Evolutionary conservation across 2,113 vertebrate genomes (phyloP), one percentile per base, ranked within the genome.

Genomic region (Prietella phreatophila): DNA sequence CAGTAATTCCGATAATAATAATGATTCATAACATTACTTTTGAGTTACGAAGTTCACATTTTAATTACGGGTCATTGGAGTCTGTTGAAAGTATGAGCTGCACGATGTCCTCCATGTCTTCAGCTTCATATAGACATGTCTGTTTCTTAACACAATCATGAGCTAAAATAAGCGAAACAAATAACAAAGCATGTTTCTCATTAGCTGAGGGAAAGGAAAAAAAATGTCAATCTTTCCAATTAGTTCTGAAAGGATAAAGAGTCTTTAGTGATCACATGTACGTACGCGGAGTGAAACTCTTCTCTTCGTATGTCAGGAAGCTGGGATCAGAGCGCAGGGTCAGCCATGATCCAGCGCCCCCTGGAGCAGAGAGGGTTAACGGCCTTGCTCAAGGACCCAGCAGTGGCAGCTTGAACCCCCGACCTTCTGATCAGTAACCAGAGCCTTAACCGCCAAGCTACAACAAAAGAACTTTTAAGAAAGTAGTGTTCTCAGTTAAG

Each of bases 11-110:
- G 7, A 47, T 47, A 47, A 47, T 47, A 47, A 47, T 47, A 7
- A 47, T 7, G 42, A 47, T 47, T 47, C 42, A 47, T 5, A 47
- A 7, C 42, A 6, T 47, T 6, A 0, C 39, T 65, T 15, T 53
- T 17, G 6, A 47, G 22, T 17, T 19, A 6, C 0, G 1, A 47
- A 50, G 82, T 84, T 84, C 36, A 55, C 14, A 25, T 33, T 84
- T 84, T 84, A 69, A 84, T 71, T 71, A 47, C 27, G 71, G 83
- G 47, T 84, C 42, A 33, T 39, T 27, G 65, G 19, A 71, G 82
- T 30, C 10, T 0, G 2, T 53, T 33, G 39, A 27, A 50, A 61
- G 36, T 47, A n/a, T 2, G 20, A 33, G 79, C 76, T 30, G 50
- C 50, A 55, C 22, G 5, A 14, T 39, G 10, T 39, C 19, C 1